Percentiles rank a stretch among this genome's conserved stretches.
Conservation (phyloP, 2,888 invertebrate species). For the Baronia brevicornis region DNA sequence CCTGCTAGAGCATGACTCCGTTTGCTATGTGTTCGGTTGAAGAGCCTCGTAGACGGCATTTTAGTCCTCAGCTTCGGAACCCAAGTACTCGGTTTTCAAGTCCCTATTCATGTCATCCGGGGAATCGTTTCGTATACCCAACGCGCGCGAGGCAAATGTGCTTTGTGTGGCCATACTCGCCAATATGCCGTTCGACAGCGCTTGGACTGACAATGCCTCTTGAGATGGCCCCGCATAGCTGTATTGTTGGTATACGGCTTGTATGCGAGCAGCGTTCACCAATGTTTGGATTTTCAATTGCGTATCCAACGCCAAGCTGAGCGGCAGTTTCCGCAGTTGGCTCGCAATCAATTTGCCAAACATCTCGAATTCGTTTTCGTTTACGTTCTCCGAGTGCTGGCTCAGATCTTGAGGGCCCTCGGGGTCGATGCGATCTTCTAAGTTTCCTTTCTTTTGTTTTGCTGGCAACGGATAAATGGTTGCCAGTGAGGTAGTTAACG, state of each 20-base stretch:
- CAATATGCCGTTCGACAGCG: constrained; percentile 62
- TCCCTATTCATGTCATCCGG: constrained; percentile 58
- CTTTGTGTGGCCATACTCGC: constrained; percentile 62
- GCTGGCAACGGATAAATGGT: constrained; percentile 60
- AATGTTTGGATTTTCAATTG: constrained; percentile 66
- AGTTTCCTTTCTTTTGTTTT: constrained; percentile 59
- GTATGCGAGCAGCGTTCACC: constrained; percentile 63
- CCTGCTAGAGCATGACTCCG: constrained; percentile 5
- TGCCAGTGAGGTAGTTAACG: constrained; percentile 60
- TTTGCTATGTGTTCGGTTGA: neutral
- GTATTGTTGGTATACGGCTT: constrained; percentile 68
- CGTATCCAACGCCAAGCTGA: constrained; percentile 63
- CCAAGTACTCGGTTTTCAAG: constrained; percentile 54
- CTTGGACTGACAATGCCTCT: constrained; percentile 62
- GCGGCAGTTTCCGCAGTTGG: constrained; percentile 60
- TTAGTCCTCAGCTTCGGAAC: constrained; percentile 61
- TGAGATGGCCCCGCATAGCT: constrained; percentile 67
- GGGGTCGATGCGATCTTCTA: constrained; percentile 46
- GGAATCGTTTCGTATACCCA: constrained; percentile 49
- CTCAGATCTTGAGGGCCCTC: constrained; percentile 64
- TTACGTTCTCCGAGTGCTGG: constrained; percentile 62
- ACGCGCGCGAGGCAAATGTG: constrained; percentile 40
- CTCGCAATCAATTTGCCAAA: constrained; percentile 67
- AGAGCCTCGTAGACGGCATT: neutral
- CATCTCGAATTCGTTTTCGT: constrained; percentile 70